Evolutionary conservation across 2,113 vertebrate species (phyloP), one percentile per base, ranked within the genome.

Genomic region (Cephalopholis sonnerati): DNA sequence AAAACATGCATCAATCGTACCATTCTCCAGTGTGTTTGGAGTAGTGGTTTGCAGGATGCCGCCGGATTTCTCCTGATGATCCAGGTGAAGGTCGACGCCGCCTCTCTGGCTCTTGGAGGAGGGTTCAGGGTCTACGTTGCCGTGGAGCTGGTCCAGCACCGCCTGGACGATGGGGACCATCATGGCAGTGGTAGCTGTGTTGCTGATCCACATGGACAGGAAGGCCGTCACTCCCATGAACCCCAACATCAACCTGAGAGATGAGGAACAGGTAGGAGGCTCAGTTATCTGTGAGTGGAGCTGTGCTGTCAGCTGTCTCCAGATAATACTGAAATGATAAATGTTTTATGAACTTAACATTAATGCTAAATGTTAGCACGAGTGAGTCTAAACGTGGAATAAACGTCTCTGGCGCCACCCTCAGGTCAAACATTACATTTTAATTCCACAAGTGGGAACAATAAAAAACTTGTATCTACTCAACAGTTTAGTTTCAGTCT

Each of bases 131-230:
- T 85, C 81, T 2, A 17, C 25, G 0, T 92, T 86, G 32, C 29
- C 74, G 61, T 95, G 91, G 82, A 99, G 94, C 92, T 99, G 97
- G n/a, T 96, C 91, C 73, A 99, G 91, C 29, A 99, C 93, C 0
- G 98, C 98, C 90, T 98, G 96, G 62, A 98, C 96, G 0, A 99
- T 99, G 59, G 98, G 98, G 36, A 99, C 95, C 97, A 99, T 99
- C 98, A 99, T 99, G 87, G 98, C 98, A 0, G 98, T 98, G 71
- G 98, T 96, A 82, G 98, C 98, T 0, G 98, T 99, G 93, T 99
- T 99, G 93, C 98, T 99, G 95, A 99, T 98, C 98, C 98, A 99
- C 98, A 99, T 99, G 77, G 98, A 99, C 44, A 99, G 95, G 90
- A 99, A 99, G 54, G 98, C 98, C 0, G 98, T 99, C 83, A 97